Evolutionary conservation across 2,113 vertebrate species (phyloP).

Genomic region (pig (Sus scrofa)): T2T-Sscrofa CM000812.6:145930501-145931000

Average conservation of each 20-base stretch:
- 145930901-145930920: not conserved
- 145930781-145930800: not conserved
- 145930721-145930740: not conserved
- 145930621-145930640: not conserved
- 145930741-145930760: not conserved
- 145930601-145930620: not conserved
- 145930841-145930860: conserved; percentile 44
- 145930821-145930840: conserved; percentile 7
- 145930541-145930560: not conserved
- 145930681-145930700: not conserved
- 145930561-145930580: not conserved
- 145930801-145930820: not conserved
- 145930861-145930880: conserved; percentile 17
- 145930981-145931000: too few species aligned
- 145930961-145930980: too few species aligned
- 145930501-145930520: not conserved
- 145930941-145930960: too few species aligned
- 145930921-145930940: too few species aligned
- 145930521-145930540: not conserved
- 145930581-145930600: not conserved
- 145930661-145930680: not conserved
- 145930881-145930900: not conserved
- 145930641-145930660: not conserved
- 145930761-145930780: conserved; percentile 8
- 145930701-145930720: not conserved